Conservation (phyloP, 1,140 invertebrate species). For the Papilio dardanus region DNA sequence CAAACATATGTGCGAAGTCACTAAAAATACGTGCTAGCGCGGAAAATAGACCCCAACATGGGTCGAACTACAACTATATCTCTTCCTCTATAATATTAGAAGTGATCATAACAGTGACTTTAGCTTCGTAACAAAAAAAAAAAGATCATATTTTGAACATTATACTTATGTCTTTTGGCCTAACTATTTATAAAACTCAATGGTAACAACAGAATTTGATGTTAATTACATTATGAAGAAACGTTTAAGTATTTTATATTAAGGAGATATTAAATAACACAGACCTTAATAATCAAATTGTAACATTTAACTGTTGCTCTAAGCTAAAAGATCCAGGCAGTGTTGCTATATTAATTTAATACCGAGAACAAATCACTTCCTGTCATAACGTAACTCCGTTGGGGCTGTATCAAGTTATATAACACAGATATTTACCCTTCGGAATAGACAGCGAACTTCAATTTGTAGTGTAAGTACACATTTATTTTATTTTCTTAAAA, state of each 20-base stretch:
- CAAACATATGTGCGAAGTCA: no score
- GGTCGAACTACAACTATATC: neutral
- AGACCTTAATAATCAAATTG: neutral
- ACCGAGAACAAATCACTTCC: slow-evolving; percentile 50
- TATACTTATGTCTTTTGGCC: neutral
- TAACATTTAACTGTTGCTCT: neutral
- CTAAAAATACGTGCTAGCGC: no score
- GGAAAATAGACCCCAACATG: no score
- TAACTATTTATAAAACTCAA: neutral
- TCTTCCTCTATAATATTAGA: neutral
- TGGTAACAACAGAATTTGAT: neutral
- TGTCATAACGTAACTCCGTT: slow-evolving; percentile 48
- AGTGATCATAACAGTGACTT: neutral
- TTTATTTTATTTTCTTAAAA: no score
- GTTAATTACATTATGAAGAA: neutral
- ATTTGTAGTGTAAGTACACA: no score
- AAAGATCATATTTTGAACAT: no score
- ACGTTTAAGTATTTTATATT: no score
- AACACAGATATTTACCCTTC: neutral
- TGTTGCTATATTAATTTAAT: neutral
- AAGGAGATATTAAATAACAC: no score
- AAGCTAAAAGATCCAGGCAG: slow-evolving; percentile 39
- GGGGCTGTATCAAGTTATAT: slow-evolving; percentile 42
- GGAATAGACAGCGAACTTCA: neutral
- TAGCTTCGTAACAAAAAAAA: no score